These are phyloP conservation scores for Lagopus leucura DNA, from an alignment of 2,113 vertebrate species.

Conservation along the genomic window DNA sequence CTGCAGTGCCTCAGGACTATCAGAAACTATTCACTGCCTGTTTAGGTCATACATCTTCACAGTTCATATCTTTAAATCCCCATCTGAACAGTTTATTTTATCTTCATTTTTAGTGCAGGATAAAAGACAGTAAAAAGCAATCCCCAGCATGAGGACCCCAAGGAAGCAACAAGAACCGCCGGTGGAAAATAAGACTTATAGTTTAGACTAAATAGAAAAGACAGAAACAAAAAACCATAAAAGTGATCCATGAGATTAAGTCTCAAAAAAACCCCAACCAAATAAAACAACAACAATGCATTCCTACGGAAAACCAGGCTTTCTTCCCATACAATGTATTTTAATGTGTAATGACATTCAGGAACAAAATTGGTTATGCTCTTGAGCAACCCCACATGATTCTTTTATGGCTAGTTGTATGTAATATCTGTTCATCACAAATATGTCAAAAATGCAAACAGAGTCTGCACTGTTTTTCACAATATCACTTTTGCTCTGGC, in stretches of 20 bases:
- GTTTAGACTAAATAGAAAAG: background rate
- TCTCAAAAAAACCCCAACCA: background rate
- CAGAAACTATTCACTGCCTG: background rate
- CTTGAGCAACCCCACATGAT: background rate
- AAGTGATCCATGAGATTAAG: slow-evolving; percentile 25
- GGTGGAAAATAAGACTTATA: background rate
- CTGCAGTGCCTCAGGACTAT: background rate
- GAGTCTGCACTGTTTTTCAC: background rate
- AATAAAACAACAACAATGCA: background rate
- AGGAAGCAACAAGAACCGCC: slow-evolving; percentile 1
- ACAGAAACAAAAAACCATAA: slow-evolving; percentile 10
- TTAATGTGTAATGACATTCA: background rate
- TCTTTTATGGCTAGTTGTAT: background rate
- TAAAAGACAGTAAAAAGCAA: slow-evolving; percentile 33
- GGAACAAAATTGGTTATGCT: background rate
- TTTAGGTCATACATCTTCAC: background rate
- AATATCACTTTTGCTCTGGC: background rate
- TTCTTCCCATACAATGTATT: background rate
- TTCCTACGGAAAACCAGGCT: slow-evolving; percentile 1
- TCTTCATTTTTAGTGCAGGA: slow-evolving; percentile 28
- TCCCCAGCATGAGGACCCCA: background rate
- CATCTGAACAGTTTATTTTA: slow-evolving; percentile 43
- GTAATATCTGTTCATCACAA: background rate
- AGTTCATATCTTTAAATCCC: background rate
- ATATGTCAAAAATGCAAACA: background rate